These are phyloP conservation scores for Microctenopoma steveboyesi DNA, from an alignment of 2,797 vertebrate species.

Conservation along the genomic window DNA sequence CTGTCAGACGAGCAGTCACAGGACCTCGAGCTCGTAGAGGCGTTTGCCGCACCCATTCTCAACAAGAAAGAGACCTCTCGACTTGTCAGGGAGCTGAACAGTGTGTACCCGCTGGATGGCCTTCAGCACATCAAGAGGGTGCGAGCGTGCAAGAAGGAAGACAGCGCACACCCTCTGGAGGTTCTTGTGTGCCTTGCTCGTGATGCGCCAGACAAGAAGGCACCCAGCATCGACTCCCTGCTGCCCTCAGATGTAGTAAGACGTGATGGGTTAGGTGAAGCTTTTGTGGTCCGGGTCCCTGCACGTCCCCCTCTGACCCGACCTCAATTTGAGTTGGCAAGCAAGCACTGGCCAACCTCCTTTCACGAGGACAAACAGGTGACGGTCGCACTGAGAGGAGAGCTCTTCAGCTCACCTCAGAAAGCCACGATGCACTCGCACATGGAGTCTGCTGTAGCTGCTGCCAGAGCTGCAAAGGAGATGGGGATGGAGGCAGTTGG, in stretches of 20 bases:
- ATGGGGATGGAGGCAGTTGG: conserved; percentile 85
- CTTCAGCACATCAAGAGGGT: conserved; percentile 90
- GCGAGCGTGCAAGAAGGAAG: conserved; percentile 68
- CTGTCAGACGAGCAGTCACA: conserved; percentile 85
- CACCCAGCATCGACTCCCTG: conserved; percentile 63
- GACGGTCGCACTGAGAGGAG: conserved; percentile 80
- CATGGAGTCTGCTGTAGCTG: conserved; percentile 84
- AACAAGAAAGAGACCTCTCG: conserved; percentile 87
- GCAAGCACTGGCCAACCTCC: conserved; percentile 86
- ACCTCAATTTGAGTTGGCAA: conserved; percentile 87
- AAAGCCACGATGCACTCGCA: conserved; percentile 80
- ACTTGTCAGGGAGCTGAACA: conserved; percentile 81
- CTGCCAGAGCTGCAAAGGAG: conserved; percentile 68
- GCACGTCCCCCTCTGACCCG: conserved; percentile 83
- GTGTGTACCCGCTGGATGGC: conserved; percentile 75
- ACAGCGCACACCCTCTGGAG: conserved; percentile 78
- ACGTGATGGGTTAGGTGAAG: conserved; percentile 80
- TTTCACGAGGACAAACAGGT: conserved; percentile 90
- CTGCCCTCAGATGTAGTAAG: conserved; percentile 64
- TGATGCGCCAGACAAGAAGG: conserved; percentile 27
- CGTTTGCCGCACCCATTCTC: conserved; percentile 85
- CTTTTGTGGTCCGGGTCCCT: conserved; percentile 85
- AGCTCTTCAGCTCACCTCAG: conserved; percentile 79
- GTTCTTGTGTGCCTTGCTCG: conserved; percentile 84
- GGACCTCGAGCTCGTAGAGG: conserved; percentile 78